Base-by-base conservation (phyloP, 2,113 vertebrate species). In the Ophthalmotilapia sp. region DNA sequence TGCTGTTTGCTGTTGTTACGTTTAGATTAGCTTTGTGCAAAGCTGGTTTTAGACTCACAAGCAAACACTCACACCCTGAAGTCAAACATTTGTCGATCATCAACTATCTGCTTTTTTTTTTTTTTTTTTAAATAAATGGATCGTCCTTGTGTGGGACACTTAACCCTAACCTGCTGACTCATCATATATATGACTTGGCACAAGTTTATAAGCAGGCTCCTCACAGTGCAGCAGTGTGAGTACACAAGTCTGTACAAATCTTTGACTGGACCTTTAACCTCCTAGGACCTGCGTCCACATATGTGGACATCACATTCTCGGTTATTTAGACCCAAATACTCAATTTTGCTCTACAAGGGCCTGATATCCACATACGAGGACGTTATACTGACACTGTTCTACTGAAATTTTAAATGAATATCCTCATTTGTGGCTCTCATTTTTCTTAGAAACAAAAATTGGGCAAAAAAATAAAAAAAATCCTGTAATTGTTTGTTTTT, bases 11-110 rank as follows among this genome's bases (percentile, higher is more conserved):
- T 40, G 79, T 13, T 56, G 6, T 40, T 38, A 40, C 1, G 33
- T 40, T 68, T 40, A 21, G 17, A 12, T 4, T 9, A n/a, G 56
- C 47, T 55, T 62, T 3, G 36, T n/a, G 40, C 17, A 73, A 15
- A 56, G 49, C 8, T 26, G 3, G 4, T 38, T 11, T 38, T 38
- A 38, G 17, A 14, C 21, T 70, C 55, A 12, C 17, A 81, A 68
- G 15, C 40, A 86, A 87, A 87, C 36, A 45, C 56, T 75, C 75
- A 89, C 86, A 62, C 84, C 90, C 90, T 70, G 31, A 87, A 87
- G 75, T 80, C 82, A 80, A 85, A 85, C 9, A 79, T n/a, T 26
- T 53, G 23, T 49, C 38, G 5, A 19, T 79, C 73, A 84, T 38
- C 81, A 85, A 14, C 23, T 9, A 7, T 14, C 7, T 42, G 9